A percentile compares a stretch with the other conserved stretches of the same genome.
Conservation (phyloP, 2,888 invertebrate species). For the Penaeus monodon region DNA sequence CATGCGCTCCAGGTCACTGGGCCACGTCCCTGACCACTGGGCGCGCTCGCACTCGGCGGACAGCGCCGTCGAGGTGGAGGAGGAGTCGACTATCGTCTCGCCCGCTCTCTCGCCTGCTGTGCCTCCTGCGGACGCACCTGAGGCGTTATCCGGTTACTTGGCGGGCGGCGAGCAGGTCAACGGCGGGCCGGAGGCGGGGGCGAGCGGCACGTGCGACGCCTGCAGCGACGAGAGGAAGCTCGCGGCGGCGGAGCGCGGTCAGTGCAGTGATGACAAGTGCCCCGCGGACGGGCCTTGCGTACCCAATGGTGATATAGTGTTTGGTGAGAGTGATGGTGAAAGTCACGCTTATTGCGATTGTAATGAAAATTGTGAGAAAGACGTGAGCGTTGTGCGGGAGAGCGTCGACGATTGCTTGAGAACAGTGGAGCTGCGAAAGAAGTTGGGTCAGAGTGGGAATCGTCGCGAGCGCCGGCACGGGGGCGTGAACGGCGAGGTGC, state of each 20-base stretch:
- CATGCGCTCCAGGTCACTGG: slow-evolving; percentile 50
- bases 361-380: not conserved
- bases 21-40: slow-evolving; percentile 45
- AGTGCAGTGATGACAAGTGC: not conserved
- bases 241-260: no score
- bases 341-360: slow-evolving; percentile 25
- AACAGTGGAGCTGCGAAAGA: not conserved
- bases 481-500: slow-evolving; percentile 31
- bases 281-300: not conserved
- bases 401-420: slow-evolving; percentile 27
- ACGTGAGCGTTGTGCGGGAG: not conserved
- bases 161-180: not conserved
- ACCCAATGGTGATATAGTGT: not conserved
- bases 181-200: slow-evolving; percentile 1
- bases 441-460: not conserved
- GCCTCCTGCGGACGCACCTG: not conserved
- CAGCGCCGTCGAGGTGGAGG: slow-evolving; percentile 62
- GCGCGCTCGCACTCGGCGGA: slow-evolving; percentile 57
- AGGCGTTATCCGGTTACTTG: not conserved
- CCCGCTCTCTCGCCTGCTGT: not conserved
- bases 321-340: slow-evolving; percentile 4
- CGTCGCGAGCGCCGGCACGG: slow-evolving; percentile 30
- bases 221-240: not conserved
- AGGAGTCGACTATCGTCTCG: not conserved
- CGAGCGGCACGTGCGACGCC: not conserved